A percentile compares a stretch with the other conserved stretches of the same genome.
phyloP scores from a whole-genome alignment of 2,113 vertebrate species.

The Leptocoma aspasia region DNA sequence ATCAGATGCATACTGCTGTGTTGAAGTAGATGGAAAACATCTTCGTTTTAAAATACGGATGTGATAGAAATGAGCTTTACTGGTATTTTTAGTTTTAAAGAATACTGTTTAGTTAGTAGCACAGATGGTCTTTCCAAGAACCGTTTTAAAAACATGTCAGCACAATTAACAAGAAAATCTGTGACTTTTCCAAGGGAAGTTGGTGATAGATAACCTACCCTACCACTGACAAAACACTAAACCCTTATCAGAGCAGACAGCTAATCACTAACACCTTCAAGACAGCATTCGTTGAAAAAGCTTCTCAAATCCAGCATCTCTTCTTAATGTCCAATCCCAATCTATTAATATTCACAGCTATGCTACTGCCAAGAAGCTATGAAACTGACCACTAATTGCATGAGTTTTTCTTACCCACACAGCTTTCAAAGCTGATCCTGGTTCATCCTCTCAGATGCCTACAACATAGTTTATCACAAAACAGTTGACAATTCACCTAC shows the following conservation, averaged over 20 bases:
- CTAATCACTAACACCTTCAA: not conserved
- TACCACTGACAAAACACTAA: not conserved
- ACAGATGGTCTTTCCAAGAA: not conserved
- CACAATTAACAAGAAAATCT: not conserved
- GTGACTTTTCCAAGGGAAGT: not conserved
- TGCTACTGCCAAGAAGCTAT: not conserved
- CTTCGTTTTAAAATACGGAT: accelerated
- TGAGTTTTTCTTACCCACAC: not conserved
- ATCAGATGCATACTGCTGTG: not conserved
- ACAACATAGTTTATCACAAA: not conserved
- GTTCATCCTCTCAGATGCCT: not conserved
- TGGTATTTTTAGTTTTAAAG: not conserved
- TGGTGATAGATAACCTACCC: not conserved
- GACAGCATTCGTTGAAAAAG: not conserved
- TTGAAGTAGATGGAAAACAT: not conserved
- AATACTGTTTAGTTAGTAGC: not conserved
- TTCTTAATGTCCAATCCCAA: not conserved
- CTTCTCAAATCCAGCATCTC: not conserved
- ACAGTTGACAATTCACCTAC: not conserved
- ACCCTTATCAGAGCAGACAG: not conserved
- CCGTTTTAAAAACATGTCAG: not conserved
- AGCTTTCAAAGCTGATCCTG: not conserved
- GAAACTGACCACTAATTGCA: not conserved
- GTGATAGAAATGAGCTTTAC: not conserved
- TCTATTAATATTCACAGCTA: not conserved